These are phyloP conservation scores for Octopus bimaculoides DNA, from an alignment of 1,140 invertebrate genomes.

Conservation along the genomic window DNA sequence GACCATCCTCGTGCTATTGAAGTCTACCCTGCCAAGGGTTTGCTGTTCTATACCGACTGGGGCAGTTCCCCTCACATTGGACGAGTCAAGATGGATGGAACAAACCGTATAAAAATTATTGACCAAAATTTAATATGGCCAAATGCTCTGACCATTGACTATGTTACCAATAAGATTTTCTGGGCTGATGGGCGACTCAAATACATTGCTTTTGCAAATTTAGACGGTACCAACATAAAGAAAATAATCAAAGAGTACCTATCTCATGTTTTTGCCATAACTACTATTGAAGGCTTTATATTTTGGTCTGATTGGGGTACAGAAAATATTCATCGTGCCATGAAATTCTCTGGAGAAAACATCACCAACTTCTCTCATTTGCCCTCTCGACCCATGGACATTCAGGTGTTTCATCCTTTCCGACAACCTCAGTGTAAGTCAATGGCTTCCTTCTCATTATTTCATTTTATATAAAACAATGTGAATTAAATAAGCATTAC, in stretches of 20 bases:
- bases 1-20: conserved; percentile 89
- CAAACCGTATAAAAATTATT: conserved; percentile 80
- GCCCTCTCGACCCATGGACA: conserved; percentile 85
- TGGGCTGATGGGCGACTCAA: conserved; percentile 96
- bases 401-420: conserved; percentile 66
- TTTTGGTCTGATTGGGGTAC: conserved; percentile 96
- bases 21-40: conserved; percentile 75
- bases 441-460: background rate
- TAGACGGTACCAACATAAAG: conserved; percentile 55
- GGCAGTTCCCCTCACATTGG: conserved; percentile 96
- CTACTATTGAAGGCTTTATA: conserved; percentile 85
- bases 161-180: conserved; percentile 90
- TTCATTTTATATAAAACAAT: background rate
- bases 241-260: conserved; percentile 61
- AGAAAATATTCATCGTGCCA: conserved; percentile 84
- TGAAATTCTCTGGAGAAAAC: conserved; percentile 92
- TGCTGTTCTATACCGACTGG: conserved; percentile 98
- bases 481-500: too few relatives aligned
- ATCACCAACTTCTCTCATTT: conserved; percentile 85
- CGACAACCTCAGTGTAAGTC: conserved; percentile 66
- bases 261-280: conserved; percentile 92
- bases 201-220: conserved; percentile 75
- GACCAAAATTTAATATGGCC: conserved; percentile 95
- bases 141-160: conserved; percentile 91
- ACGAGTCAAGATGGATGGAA: conserved; percentile 93